phyloP scores from a whole-genome alignment of 2,797 vertebrate genomes.

The Apogon hyalosoma region DNA sequence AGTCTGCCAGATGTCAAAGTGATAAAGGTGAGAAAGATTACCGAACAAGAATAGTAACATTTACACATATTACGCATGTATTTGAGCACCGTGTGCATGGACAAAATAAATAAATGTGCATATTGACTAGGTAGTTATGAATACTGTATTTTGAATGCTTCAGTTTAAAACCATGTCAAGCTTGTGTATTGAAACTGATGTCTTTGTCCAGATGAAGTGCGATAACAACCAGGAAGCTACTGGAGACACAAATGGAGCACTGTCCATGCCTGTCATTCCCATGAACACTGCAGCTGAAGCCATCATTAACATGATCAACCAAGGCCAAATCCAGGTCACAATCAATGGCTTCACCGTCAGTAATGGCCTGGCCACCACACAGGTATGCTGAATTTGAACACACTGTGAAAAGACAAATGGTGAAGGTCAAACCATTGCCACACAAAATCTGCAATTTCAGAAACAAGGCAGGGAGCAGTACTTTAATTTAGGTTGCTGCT shows the following conservation, averaged over 20 bases:
- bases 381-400: conserved; percentile 81
- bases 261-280: conserved; percentile 98
- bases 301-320: conserved; percentile 99
- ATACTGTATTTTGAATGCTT: not conserved
- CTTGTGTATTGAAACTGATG: conserved; percentile 15
- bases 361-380: conserved; percentile 97
- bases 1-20: conserved; percentile 98
- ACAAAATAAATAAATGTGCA: too few species aligned
- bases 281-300: conserved; percentile 99
- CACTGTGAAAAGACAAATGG: not conserved
- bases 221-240: conserved; percentile 90
- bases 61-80: too few species aligned
- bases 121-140: too few species aligned
- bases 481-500: conserved; percentile 32
- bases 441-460: not conserved
- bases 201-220: conserved; percentile 91
- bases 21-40: conserved; percentile 89
- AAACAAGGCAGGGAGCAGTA: not conserved
- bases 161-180: not conserved
- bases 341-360: conserved; percentile 98
- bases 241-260: conserved; percentile 88
- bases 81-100: too few species aligned
- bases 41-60: not conserved
- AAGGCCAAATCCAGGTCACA: conserved; percentile 98
- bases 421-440: not conserved